phyloP scores from a whole-genome alignment of 2,113 vertebrate genomes.

The Procavia capensis region DNA sequence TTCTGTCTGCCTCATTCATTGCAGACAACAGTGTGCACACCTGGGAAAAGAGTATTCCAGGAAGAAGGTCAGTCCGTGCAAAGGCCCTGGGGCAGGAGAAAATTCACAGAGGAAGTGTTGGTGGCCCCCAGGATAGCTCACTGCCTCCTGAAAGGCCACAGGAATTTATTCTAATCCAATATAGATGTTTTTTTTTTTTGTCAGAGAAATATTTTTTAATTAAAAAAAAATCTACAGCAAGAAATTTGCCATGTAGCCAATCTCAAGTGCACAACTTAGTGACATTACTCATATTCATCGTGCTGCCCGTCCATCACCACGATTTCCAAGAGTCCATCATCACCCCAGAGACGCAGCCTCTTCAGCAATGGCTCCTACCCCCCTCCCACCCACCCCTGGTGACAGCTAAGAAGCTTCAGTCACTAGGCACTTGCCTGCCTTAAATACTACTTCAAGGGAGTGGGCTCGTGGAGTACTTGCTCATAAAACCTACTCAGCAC shows the following conservation, averaged over 20 bases:
- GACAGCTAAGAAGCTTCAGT: too few relatives aligned
- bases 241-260: not conserved
- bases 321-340: not conserved
- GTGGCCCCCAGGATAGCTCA: not conserved
- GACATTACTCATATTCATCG: not conserved
- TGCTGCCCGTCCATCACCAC: not conserved
- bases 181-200: not conserved
- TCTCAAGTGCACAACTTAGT: not conserved
- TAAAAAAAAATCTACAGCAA: not conserved
- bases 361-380: too few relatives aligned
- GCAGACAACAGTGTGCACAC: too few relatives aligned
- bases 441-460: too few relatives aligned
- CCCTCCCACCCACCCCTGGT: too few relatives aligned
- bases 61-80: not conserved
- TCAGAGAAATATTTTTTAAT: not conserved
- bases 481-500: too few relatives aligned
- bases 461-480: too few relatives aligned
- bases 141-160: not conserved
- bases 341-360: too few relatives aligned
- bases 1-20: too few relatives aligned
- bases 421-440: too few relatives aligned
- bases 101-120: rapidly evolving
- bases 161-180: not conserved
- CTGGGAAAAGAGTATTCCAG: too few relatives aligned
- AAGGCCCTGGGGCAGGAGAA: not conserved